Evolutionary conservation across 2,113 vertebrate species (phyloP).

Genomic region (Pyrgilauda ruficollis): DNA sequence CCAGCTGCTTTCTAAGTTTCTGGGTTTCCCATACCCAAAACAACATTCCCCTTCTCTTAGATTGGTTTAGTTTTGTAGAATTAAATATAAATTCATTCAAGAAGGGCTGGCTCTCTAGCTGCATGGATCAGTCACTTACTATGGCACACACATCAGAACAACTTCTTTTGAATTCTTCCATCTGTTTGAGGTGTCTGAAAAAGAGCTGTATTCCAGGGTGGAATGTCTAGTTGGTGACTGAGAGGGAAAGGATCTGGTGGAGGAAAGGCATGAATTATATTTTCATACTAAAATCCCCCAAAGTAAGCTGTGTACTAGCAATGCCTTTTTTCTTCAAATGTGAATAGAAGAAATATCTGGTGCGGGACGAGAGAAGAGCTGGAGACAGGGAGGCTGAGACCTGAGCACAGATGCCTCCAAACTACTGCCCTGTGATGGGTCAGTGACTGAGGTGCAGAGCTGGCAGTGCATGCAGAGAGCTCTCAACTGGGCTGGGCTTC

Average conservation of each 20-base stretch:
- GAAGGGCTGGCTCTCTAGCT: background rate
- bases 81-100: background rate
- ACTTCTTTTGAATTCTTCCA: background rate
- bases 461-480: background rate
- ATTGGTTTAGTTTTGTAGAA: background rate
- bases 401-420: background rate
- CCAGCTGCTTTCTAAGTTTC: background rate
- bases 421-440: background rate
- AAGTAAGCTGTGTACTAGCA: background rate
- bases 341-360: background rate
- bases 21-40: background rate
- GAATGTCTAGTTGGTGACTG: background rate
- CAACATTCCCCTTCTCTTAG: background rate
- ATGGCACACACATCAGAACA: accelerated
- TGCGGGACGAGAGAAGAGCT: background rate
- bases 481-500: background rate
- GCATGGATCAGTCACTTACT: background rate
- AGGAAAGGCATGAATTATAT: background rate
- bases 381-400: background rate
- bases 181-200: background rate
- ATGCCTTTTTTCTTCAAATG: background rate
- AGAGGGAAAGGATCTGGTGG: background rate
- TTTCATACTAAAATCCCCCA: background rate
- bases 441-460: background rate
- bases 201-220: background rate